Percentiles rank a stretch among this genome's conserved stretches.
These are phyloP conservation scores for Anguilla rostrata DNA, from an alignment of 2,113 vertebrate genomes.

Conservation along the genomic window DNA sequence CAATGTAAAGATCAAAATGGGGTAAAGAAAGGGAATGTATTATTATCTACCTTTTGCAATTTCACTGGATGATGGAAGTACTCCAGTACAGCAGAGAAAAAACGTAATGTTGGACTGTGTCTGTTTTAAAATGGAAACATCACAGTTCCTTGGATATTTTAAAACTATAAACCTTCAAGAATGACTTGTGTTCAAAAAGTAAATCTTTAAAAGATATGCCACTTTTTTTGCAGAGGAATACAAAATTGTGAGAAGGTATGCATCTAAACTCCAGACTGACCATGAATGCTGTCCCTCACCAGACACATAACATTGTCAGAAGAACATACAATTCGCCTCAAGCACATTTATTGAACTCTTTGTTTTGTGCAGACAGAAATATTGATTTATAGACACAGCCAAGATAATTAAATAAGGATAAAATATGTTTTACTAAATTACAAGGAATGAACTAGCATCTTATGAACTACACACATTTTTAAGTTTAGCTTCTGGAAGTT, in stretches of 20 bases:
- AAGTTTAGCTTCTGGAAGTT: slow-evolving; percentile 40
- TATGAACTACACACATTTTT: not conserved
- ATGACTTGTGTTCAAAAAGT: not conserved
- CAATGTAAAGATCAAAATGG: not conserved
- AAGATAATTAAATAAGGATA: too few relatives aligned
- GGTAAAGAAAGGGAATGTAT: not conserved
- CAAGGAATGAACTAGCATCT: not conserved
- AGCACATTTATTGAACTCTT: not conserved
- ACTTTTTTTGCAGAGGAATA: not conserved
- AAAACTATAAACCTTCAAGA: not conserved
- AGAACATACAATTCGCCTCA: not conserved
- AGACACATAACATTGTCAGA: not conserved
- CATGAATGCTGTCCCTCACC: not conserved
- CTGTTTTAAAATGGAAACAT: not conserved
- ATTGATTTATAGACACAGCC: not conserved
- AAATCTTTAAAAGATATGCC: not conserved
- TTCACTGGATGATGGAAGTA: too few relatives aligned
- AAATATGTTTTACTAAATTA: slow-evolving; percentile 2
- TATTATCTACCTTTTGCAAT: too few relatives aligned
- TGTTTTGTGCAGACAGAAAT: not conserved
- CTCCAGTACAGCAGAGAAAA: not conserved
- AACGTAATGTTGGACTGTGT: not conserved
- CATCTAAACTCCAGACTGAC: not conserved
- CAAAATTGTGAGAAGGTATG: not conserved
- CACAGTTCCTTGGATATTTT: not conserved